Conservation (phyloP, 1,140 invertebrate genomes). For the Ladona fulva region DNA sequence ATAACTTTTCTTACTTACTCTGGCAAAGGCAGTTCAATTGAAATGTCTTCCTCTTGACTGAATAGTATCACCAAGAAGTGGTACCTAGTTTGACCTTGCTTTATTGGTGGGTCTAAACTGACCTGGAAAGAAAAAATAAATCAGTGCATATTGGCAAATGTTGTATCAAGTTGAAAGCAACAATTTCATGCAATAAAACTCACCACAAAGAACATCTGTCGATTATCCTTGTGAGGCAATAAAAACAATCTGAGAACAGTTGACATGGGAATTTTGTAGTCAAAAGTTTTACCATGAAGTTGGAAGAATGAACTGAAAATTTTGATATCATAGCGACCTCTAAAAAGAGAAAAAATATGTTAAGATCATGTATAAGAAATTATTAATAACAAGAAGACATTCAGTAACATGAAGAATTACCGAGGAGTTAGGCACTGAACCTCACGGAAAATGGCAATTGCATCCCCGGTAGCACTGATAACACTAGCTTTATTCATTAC, state of each 20-base stretch:
- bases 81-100: conserved; percentile 96
- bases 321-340: conserved; percentile 99
- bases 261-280: conserved; percentile 98
- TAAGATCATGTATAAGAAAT: conserved; percentile 14
- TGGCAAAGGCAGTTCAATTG: conserved; percentile 83
- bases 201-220: conserved; percentile 98
- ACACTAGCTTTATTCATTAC: conserved; percentile 96
- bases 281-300: conserved; percentile 99
- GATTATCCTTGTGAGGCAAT: conserved; percentile 92
- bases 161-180: conserved; percentile 16
- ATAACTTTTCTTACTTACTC: conserved; percentile 53
- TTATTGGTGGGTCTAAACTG: conserved; percentile 96
- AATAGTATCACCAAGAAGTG: conserved; percentile 94
- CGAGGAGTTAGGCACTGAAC: conserved; percentile 96
- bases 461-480: conserved; percentile 94
- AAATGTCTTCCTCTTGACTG: conserved; percentile 86
- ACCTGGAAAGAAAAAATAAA: conserved; percentile 40
- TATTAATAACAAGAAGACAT: neutral
- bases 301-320: conserved; percentile 96
- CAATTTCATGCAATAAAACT: conserved; percentile 28
- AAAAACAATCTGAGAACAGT: conserved; percentile 91
- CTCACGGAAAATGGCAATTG: conserved; percentile 93
- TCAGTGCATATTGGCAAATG: conserved; percentile 14
- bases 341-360: conserved; percentile 39
- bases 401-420: conserved; percentile 40